Conservation (phyloP, 1,140 invertebrate species). For the Drosophila varians region DNA sequence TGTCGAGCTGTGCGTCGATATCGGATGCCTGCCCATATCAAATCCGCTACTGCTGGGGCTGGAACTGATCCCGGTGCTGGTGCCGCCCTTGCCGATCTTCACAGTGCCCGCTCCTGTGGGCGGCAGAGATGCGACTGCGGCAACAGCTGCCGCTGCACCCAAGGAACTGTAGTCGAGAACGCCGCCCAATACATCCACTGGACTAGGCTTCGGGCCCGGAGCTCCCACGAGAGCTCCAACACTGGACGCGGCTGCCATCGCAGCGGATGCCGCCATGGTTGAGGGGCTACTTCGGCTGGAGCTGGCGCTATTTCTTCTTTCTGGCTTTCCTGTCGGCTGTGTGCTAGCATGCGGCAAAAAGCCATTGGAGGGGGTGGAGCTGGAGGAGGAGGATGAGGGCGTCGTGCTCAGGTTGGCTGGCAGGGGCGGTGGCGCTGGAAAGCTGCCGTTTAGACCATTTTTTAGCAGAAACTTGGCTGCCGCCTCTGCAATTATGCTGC, state of each 20-base stretch:
- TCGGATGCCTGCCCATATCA: conserved; percentile 80
- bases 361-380: conserved; percentile 63
- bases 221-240: conserved; percentile 26
- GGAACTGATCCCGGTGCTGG: conserved; percentile 12
- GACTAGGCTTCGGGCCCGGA: conserved; percentile 38
- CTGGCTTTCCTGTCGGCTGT: conserved; percentile 48
- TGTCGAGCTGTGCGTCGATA: conserved; percentile 63
- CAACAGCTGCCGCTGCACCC: conserved; percentile 34
- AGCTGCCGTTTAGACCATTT: conserved; percentile 78
- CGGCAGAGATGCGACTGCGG: conserved; percentile 24
- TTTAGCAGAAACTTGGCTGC: conserved; percentile 76
- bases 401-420: conserved; percentile 19
- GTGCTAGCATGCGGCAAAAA: conserved; percentile 58
- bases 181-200: conserved; percentile 55
- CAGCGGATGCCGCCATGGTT: conserved; percentile 67
- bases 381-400: conserved; percentile 32
- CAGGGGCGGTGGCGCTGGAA: conserved; percentile 56
- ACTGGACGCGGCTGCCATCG: conserved; percentile 50
- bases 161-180: conserved; percentile 73
- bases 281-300: conserved; percentile 5
- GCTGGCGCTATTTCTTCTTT: conserved; percentile 51
- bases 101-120: conserved; percentile 8
- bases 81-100: conserved; percentile 49
- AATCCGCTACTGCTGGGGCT: conserved; percentile 45
- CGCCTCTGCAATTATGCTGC: conserved; percentile 75